Conservation (phyloP, 1,140 invertebrate species). For the Polyergus mexicanus region DNA sequence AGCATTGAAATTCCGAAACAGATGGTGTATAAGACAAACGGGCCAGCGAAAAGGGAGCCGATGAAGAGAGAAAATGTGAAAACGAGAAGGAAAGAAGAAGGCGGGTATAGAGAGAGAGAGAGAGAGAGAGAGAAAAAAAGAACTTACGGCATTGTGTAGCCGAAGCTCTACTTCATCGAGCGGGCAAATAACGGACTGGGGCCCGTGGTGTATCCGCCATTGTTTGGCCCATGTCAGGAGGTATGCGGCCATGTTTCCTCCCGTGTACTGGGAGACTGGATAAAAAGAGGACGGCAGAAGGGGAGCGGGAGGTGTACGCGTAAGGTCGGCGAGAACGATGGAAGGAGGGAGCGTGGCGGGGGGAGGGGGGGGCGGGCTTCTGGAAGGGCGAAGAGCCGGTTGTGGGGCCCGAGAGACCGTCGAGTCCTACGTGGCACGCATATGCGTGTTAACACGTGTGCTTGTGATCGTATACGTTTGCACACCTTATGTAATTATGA, state of each 20-base stretch:
- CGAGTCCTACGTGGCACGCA: slow-evolving; percentile 21
- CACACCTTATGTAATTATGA: slow-evolving; percentile 19
- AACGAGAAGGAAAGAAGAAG: not conserved
- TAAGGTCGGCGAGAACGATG: slow-evolving; percentile 72
- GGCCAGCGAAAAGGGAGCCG: slow-evolving; percentile 20
- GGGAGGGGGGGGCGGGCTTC: slow-evolving; percentile 62
- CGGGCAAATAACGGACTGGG: slow-evolving; percentile 75
- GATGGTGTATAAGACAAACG: slow-evolving; percentile 42
- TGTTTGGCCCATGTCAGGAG: slow-evolving; percentile 84
- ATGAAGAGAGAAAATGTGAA: slow-evolving; percentile 27
- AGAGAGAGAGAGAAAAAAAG: slow-evolving; percentile 46
- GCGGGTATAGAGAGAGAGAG: not conserved
- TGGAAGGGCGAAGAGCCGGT: slow-evolving; percentile 62
- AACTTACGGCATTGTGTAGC: slow-evolving; percentile 67
- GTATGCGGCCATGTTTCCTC: slow-evolving; percentile 84
- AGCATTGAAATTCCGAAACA: slow-evolving; percentile 13
- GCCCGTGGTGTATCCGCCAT: slow-evolving; percentile 82
- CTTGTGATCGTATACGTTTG: not conserved
- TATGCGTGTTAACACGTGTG: not conserved
- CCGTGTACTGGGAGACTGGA: slow-evolving; percentile 79
- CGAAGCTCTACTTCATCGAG: slow-evolving; percentile 74
- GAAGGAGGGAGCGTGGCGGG: slow-evolving; percentile 69
- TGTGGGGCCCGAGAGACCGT: slow-evolving; percentile 43
- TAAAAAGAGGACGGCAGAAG: slow-evolving; percentile 80
- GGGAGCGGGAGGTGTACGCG: slow-evolving; percentile 72